A percentile compares a stretch with the other conserved stretches of the same genome.
phyloP scores from a whole-genome alignment of 2,797 vertebrate species.

The Cyclopterus lumpus region DNA sequence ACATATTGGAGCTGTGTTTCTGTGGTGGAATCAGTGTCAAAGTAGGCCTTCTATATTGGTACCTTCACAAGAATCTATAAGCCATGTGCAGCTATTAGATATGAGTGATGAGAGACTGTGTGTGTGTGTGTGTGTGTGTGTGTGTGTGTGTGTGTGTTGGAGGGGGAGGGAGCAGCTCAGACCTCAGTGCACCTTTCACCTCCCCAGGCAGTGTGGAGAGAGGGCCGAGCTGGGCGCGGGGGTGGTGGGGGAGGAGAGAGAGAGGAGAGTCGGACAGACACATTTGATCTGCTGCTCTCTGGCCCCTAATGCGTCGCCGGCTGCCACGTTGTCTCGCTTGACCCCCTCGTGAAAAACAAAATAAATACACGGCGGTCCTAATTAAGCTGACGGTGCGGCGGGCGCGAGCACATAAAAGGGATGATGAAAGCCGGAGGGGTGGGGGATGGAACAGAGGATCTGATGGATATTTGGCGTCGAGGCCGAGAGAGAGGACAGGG shows the following conservation, averaged over 20 bases:
- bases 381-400: constrained; percentile 81
- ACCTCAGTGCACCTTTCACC: constrained; percentile 73
- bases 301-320: constrained; percentile 48
- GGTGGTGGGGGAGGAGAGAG: constrained; percentile 42
- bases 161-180: constrained; percentile 30
- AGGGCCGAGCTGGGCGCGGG: constrained; percentile 34
- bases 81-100: constrained; percentile 42
- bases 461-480: constrained; percentile 83
- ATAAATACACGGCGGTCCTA: constrained; percentile 65
- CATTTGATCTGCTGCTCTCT: constrained; percentile 75
- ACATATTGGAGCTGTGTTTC: constrained; percentile 9
- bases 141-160: constrained; percentile 18
- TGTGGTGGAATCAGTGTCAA: constrained; percentile 29
- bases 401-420: constrained; percentile 83
- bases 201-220: constrained; percentile 58
- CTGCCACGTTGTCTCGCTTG: constrained; percentile 71
- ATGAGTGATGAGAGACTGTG: constrained; percentile 39
- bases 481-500: constrained; percentile 34
- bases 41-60: constrained; percentile 43
- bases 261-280: constrained; percentile 66
- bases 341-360: constrained; percentile 61
- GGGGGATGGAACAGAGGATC: constrained; percentile 62
- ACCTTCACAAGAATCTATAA: constrained; percentile 32
- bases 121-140: constrained; percentile 11
- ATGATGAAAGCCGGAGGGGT: constrained; percentile 78